Evolutionary conservation across 2,797 vertebrate genomes (phyloP), one percentile per base, ranked within the genome.

Genomic region (Anas acuta): DNA sequence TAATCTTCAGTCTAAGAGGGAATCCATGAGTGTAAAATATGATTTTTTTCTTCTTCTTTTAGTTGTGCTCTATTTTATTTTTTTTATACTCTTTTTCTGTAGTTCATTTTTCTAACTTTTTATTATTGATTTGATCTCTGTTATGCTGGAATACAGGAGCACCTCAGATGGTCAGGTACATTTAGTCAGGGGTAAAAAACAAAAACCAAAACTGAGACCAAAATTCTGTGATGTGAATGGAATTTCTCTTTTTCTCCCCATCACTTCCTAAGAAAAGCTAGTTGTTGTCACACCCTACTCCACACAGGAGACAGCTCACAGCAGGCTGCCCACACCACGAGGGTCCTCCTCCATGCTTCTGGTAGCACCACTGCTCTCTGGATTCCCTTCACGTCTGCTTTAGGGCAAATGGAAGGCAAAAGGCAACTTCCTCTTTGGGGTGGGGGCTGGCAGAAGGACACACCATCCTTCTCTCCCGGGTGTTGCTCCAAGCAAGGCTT

Each of bases 281-380:
- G 39, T 49, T 51, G 39, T 18, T 90, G 26, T 74, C 71, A 75
- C 66, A 39, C 22, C 28, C 33, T 32, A 11, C 54, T 51, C 13
- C 45, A 9, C 32, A 4, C 0, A 0, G 4, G 58, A 76, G 64
- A 32, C 56, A 66, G 81, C 61, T 57, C 22, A 6, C 32, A 56
- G 62, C 39, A 54, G 56, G 15, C 64, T 86, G 58, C 67, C 56
- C 11, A 1, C 1, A 3, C 47, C n/a, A 1, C 0, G 0, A 3
- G 35, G 76, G 17, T 77, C 43, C 53, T 57, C 7, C 51, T 84
- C n/a, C 5, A 23, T 2, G 53, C 74, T 87, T 67, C 62, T 47
- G 51, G 32, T 20, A 66, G 21, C 67, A 65, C 21, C 35, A 7
- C 43, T 17, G 14, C 41, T 70, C 33, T 47, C 37, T 7, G 33